phyloP scores from a whole-genome alignment of 2,113 vertebrate species.

The Tachuris rubrigastra region DNA sequence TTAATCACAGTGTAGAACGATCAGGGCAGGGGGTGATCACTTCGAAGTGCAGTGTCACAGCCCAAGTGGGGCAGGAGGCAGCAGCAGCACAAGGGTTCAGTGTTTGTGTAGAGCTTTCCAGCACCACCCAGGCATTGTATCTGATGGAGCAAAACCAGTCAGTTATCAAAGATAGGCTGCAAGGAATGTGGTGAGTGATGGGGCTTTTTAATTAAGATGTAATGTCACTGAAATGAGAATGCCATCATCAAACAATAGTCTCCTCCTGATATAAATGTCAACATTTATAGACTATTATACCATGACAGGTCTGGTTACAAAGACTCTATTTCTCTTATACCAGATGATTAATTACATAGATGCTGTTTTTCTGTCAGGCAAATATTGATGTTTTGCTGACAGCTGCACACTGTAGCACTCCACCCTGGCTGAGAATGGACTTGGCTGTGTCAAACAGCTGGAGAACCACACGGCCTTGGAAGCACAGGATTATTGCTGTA shows the following conservation, averaged over 20 bases:
- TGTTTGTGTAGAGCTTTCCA: not conserved
- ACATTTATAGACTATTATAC: conserved; percentile 56
- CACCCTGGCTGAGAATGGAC: not conserved
- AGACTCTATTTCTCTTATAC: conserved; percentile 49
- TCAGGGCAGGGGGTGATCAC: not conserved
- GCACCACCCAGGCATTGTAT: not conserved
- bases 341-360: conserved; percentile 67
- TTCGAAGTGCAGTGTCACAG: not conserved
- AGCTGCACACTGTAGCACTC: not conserved
- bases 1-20: not conserved
- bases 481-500: not conserved
- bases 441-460: not conserved
- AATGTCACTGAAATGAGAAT: conserved; percentile 47
- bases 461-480: not conserved
- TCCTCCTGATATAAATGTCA: conserved; percentile 64
- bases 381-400: conserved; percentile 1
- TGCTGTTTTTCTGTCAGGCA: conserved; percentile 58
- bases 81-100: not conserved
- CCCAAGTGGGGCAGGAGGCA: not conserved
- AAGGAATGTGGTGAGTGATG: conserved; percentile 48
- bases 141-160: not conserved
- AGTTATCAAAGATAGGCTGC: not conserved
- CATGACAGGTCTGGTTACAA: conserved; percentile 5
- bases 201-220: conserved; percentile 62
- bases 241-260: conserved; percentile 54